Base-by-base conservation (phyloP, 64 coral and sea anemone species). In the Stichodactyla mertensii region DNA sequence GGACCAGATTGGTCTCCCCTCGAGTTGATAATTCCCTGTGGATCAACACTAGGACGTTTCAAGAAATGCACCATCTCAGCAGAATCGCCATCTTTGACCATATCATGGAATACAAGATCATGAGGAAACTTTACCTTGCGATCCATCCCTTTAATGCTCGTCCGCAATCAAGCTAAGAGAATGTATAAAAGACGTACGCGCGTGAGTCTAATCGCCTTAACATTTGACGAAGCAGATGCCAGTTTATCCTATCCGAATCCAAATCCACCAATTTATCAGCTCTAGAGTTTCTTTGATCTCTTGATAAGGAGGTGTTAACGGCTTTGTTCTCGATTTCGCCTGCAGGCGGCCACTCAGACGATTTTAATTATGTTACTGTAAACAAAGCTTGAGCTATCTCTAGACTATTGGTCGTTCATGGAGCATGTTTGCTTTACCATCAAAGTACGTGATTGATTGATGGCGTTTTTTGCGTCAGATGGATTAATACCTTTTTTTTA, bases 41-140 rank as follows among this genome's bases (percentile, higher is more conserved):
- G 82, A 66, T 99, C 97, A 4, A 99, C 97, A 27, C 97, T 99
- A 6, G 97, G 97, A 10, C 97, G 91, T 84, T 99, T 99, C 11
- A 99, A 57, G 82, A 99, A 99, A 64, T 89, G 77, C 61, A 82
- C n/a, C 90, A 99, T 99, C 61, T 99, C 97, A 6, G 90, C 83
- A 3, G 93, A 89, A 36, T 99, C 97, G 22, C 97, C 97, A 77
- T 95, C 97, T 90, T 95, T 99, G 0, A 99, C 97, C 79, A 99
- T 92, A 20, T 99, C 97, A 54, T 99, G 90, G 22, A 99, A 99
- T 3, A 99, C 97, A 58, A 99, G 86, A 0, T 94, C 90, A 58
- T 99, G 97, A 0, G 97, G 97, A 66, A 99, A 99, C 31, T 99
- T 99, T 11, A 99, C 97, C 71, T 77, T 90, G 9, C 97, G 77